Base-by-base conservation (phyloP, 2,888 invertebrate species). In the Rhagonycha lutea region DNA sequence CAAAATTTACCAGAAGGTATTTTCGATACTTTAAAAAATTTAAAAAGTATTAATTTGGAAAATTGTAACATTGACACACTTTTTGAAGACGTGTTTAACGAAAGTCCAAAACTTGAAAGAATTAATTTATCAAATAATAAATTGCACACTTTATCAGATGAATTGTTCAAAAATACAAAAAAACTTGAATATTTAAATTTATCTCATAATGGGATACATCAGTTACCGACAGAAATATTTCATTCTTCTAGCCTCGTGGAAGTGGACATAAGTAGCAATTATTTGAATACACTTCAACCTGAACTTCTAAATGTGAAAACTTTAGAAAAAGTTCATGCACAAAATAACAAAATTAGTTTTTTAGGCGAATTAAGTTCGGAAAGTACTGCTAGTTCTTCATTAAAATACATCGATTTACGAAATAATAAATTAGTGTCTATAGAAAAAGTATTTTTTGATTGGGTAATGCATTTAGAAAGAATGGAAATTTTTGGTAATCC, bases 401-500 rank as follows among this genome's bases (percentile, higher is more conserved):
- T 82, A 23, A 75, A 75, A 47, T 78, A 80, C 26, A 60, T 83
- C 9, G 81, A 83, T 65, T 28, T 83, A 26, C 26, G 79, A 10
- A 67, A 79, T 61, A 83, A 83, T 73, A 69, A 80, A 68, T 72
- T 83, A 65, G 82, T 80, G 11, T 80, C 69, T 69, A 28, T 83
- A 12, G 78, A 82, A 23, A 71, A 70, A 23, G 68, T 65, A 8
- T 79, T 81, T 69, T 81, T 83, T 68, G 80, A 81, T 24, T 79
- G 77, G 77, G 23, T 80, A 5, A 68, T 70, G 14, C 80, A 80
- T 68, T 75, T 83, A 65, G 76, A 82, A 68, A 26, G 28, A 29
- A 74, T 84, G 68, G 79, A 83, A 73, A 79, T 83, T 63, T 77
- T 73, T 29, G 81, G 79, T 14, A 83, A 84, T 73, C 80, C 81